Base-by-base conservation (phyloP, 2,888 invertebrate genomes). In the Halocaridina rubra region DNA sequence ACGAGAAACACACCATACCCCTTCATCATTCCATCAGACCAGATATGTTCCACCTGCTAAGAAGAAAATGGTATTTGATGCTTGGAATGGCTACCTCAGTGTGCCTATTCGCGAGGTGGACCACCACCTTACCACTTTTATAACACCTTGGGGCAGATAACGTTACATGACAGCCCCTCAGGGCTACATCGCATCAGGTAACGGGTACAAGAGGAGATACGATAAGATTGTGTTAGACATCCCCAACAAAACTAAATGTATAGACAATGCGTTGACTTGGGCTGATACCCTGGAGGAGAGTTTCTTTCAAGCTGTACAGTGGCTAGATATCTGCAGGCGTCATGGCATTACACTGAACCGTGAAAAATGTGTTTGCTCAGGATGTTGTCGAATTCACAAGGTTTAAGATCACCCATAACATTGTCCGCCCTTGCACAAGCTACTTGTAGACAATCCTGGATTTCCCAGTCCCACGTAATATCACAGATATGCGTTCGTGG, bases 261-360 rank as follows among this genome's bases (percentile, higher is more conserved):
- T 84, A 2, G 75, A 84, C 33, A 74, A 84, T 67, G 64, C 46
- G 5, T 39, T 84, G 5, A 39, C 72, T 24, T 84, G 78, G 74
- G 81, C 46, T 5, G 24, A 78, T 29, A 24, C 29, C 33, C 72
- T 84, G 1, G 57, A 57, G 53, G n/a, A 24, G 13, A 30, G n/a
- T 7, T 78, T 78, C 39, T 53, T 67, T 19, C 77, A 78, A 32
- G 32, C 82, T 2, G 64, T 59, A n/a, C 10, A 81, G 27, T 79
- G 39, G 24, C 72, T 79, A n/a, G 69, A 33, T 16, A 8, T 59
- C 2, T 71, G 78, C 30, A 57, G 79, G 4, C 7, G 27, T 0
- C 30, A 77, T 29, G 74, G 79, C n/a, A 72, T 74, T 39, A 71
- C 27, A 4, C 79, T 79, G 8, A 84, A 79, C 39, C 84, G 72